Base-by-base conservation (phyloP, 37 sponge, comb jelly and placozoan species). In the Tethya wilhelma region DNA sequence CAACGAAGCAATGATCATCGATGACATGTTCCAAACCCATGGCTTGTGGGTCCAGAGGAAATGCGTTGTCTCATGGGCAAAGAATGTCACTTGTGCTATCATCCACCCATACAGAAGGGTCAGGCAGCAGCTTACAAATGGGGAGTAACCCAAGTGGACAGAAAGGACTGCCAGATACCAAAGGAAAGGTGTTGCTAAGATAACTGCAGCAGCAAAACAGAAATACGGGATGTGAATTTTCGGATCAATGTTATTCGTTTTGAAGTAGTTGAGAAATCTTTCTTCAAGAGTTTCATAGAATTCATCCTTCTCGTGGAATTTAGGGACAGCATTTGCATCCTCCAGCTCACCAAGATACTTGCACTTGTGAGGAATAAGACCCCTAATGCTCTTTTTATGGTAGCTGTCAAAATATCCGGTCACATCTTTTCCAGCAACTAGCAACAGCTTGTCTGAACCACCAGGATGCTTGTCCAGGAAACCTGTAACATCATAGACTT, bases 381-480 rank as follows among this genome's bases (percentile, higher is more conserved):
- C 33, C 23, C 31, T 32, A 31, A 58, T 55, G 11, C 20, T 20
- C 9, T 19, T 28, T 22, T 30, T 58, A 75, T 87, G 88, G 65
- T 87, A 87, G 53, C 39, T 55, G 41, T 87, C 62, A 40, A 87
- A 82, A 11, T 73, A 9, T 17, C 71, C 75, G 19, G 81, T 87
- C 0, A 60, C 53, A 63, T 87, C 88, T 58, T 75, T 31, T 30
- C 88, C 88, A 44, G 88, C 88, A 36, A 65, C 81, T 9, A 83
- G 31, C 68, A 87, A 26, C 23, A 87, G 32, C 39, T 71, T 74
- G 12, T 87, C 88, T 2, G 19, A 39, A 36, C 86, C 86, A 44
- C 80, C 87, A 8, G 80, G 87, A 56, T 86, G 87, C 23, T 25
- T 33, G 2, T 25, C 32, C 23, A 72, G 41, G 43, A 86, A 82